phyloP scores from a whole-genome alignment of 2,888 invertebrate genomes.

The Eristalis tenax region DNA sequence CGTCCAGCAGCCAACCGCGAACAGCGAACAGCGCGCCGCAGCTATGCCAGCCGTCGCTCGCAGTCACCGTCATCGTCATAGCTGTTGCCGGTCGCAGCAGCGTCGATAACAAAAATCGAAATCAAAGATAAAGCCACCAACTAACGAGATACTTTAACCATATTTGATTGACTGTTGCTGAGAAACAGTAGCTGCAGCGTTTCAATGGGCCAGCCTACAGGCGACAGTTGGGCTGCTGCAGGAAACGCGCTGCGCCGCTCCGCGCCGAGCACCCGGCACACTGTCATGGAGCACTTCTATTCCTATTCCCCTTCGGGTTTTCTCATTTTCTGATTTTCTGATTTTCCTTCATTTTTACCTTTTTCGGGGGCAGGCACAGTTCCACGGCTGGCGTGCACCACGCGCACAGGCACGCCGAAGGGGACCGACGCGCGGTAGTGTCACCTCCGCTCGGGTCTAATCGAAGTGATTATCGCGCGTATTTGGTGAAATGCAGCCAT shows the following conservation, averaged over 20 bases:
- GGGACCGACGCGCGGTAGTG: slow-evolving; percentile 18
- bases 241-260: not conserved
- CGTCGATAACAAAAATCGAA: slow-evolving; percentile 47
- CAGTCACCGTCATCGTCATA: not conserved
- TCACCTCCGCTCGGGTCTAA: slow-evolving; percentile 62
- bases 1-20: not conserved
- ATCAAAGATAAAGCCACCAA: slow-evolving; percentile 49
- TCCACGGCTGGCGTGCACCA: not conserved
- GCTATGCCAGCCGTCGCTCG: not conserved
- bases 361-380: slow-evolving; percentile 38
- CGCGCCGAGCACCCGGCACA: not conserved
- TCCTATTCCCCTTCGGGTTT: slow-evolving; percentile 4
- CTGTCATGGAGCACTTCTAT: slow-evolving; percentile 40
- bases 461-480: slow-evolving; percentile 70
- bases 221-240: not conserved
- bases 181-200: slow-evolving; percentile 19
- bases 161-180: slow-evolving; percentile 62
- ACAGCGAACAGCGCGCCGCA: no score
- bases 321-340: not conserved
- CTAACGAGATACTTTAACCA: slow-evolving; percentile 68
- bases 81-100: not conserved
- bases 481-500: slow-evolving; percentile 70
- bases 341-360: slow-evolving; percentile 35
- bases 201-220: slow-evolving; percentile 33
- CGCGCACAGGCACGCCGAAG: not conserved